A percentile compares a stretch with the other conserved stretches of the same genome.
phyloP scores from a whole-genome alignment of 2,797 vertebrate species.

The Macropus fuliginosus region DNA sequence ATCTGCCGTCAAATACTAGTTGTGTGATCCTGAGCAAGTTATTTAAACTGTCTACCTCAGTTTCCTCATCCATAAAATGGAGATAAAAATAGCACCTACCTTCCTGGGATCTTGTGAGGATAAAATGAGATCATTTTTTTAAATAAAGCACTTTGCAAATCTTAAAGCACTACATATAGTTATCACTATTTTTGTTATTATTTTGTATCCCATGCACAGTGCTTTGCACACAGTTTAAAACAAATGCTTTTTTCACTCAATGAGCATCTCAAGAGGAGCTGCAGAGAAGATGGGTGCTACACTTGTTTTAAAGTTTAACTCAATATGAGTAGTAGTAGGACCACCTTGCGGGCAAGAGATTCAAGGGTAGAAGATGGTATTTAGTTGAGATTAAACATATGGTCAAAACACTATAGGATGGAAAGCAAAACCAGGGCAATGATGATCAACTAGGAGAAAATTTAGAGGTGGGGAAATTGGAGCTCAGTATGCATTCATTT shows the following conservation, averaged over 20 bases:
- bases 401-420: background rate
- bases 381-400: background rate
- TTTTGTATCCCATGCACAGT: background rate
- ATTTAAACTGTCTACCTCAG: too few relatives aligned
- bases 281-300: background rate
- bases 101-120: too few relatives aligned
- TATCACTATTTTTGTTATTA: too few relatives aligned
- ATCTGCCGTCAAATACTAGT: background rate
- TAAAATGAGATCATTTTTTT: too few relatives aligned
- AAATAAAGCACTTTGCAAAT: too few relatives aligned
- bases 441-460: background rate
- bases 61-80: too few relatives aligned
- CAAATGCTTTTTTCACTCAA: background rate
- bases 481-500: background rate
- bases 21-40: too few relatives aligned
- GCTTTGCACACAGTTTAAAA: background rate
- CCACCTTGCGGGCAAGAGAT: background rate
- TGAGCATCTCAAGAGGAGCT: background rate
- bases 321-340: background rate
- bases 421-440: background rate
- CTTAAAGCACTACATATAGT: too few relatives aligned
- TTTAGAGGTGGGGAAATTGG: background rate
- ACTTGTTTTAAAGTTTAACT: background rate
- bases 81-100: too few relatives aligned
- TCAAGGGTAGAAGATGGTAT: background rate